Base-by-base conservation (phyloP, 2,888 invertebrate genomes). In the Sinodicranocentrus sp. region DNA sequence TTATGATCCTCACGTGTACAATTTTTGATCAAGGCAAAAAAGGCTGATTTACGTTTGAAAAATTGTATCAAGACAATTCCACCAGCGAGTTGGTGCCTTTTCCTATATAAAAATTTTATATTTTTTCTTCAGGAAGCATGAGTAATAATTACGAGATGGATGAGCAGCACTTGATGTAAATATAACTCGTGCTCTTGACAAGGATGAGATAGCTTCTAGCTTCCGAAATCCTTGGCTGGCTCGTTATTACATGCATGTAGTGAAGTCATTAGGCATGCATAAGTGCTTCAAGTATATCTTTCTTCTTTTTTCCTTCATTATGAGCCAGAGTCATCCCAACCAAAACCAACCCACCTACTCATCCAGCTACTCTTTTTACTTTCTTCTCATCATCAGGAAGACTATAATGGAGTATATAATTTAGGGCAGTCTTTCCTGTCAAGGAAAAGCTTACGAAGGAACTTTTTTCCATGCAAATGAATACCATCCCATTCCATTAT, bases 231-330 rank as follows among this genome's bases (percentile, higher is more conserved):
- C n/a, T 48, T n/a, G 13, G 5, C 39, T 13, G 13, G n/a, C 48
- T 48, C 48, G n/a, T 65, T 65, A 65, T 43, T 43, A 21, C 43
- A 19, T 19, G 39, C 13, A 19, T 63, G 19, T 33, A 54, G 70
- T 54, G 43, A 33, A 76, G 52, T 77, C 39, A 77, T 77, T 77
- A 76, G 76, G 54, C 67, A 67, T 67, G 57, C 68, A 70, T 68
- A 77, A 76, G 54, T 67, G 68, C 67, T 44, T 68, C 59, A 54
- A 21, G 28, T 33, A 52, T 52, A 23, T 39, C 39, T 44, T 77
- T 39, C 59, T 25, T 28, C 44, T 52, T 76, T 25, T 76, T 67
- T 68, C n/a, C 48, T 57, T 77, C 67, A 67, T 78, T 68, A 57
- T 65, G 28, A 48, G 23, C 23, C 25, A 13, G 28, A 25, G 61